A percentile compares a stretch with the other conserved stretches of the same genome.
phyloP scores from a whole-genome alignment of 2,888 invertebrate species.

The Crepidodera aurea region DNA sequence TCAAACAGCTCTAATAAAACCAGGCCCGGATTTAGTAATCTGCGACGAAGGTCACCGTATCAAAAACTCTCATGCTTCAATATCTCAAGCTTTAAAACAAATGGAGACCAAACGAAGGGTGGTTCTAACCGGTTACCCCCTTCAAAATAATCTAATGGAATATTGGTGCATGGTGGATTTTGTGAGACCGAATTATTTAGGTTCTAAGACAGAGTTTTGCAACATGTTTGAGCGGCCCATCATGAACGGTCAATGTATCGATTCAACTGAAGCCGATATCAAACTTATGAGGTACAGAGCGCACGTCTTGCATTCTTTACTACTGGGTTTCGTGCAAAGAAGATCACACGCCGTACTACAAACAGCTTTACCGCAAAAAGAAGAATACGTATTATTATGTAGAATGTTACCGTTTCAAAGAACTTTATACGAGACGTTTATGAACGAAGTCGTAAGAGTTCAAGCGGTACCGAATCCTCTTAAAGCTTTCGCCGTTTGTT shows the following conservation, averaged over 20 bases:
- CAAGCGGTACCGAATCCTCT: conserved; percentile 92
- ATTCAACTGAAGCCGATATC: conserved; percentile 94
- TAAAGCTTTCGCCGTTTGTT: conserved; percentile 98
- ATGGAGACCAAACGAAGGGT: conserved; percentile 93
- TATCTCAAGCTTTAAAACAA: conserved; percentile 93
- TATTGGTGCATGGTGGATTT: conserved; percentile 99
- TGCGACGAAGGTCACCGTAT: conserved; percentile 98
- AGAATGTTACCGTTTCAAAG: conserved; percentile 90
- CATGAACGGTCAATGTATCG: conserved; percentile 97
- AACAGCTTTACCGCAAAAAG: conserved; percentile 91
- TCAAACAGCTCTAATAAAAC: conserved; percentile 83
- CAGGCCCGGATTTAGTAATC: conserved; percentile 93
- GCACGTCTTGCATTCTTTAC: conserved; percentile 92
- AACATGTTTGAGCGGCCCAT: conserved; percentile 99
- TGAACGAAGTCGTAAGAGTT: conserved; percentile 89
- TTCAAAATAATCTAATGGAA: conserved; percentile 96
- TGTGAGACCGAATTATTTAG: conserved; percentile 96
- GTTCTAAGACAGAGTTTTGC: conserved; percentile 95
- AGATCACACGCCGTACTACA: conserved; percentile 93
- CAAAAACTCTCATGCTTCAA: conserved; percentile 97
- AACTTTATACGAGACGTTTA: conserved; percentile 89
- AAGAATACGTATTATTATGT: conserved; percentile 92
- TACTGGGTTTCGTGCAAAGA: conserved; percentile 94
- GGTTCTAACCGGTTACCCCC: conserved; percentile 96
- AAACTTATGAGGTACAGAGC: conserved; percentile 93